Evolutionary conservation across 2,797 vertebrate genomes (phyloP), one percentile per base, ranked within the genome.

Genomic region (Gephyroberyx darwinii): DNA sequence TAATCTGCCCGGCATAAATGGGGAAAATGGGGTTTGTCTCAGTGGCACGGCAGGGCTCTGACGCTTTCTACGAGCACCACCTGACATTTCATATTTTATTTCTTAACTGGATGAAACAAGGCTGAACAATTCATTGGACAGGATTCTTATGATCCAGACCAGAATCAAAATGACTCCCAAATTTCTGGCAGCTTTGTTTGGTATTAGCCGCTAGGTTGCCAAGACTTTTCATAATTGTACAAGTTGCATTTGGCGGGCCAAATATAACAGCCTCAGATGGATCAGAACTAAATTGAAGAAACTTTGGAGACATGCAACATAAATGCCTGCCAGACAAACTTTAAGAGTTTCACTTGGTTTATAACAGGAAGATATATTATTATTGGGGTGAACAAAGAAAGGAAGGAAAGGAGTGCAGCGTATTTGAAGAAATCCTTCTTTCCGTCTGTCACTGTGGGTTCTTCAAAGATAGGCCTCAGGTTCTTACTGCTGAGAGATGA

Each of bases 1-100:
- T 87, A 79, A 65, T 86, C 84, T 58, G 61, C n/a, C n/a, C n/a
- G 81, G 62, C 71, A 58, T 76, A 86, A 85, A 79, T 63, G 8
- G 64, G 26, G 62, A 65, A 63, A 73, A 10, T 74, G 56, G 56
- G 55, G 41, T 77, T 75, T 74, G 67, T 14, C 14, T 83, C 75
- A 63, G n/a, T 51, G 48, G 33, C 37, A 37, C 26, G 19, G 60
- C 33, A 51, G 39, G 31, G 39, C 35, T 71, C 58, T 58, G 4
- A 48, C 22, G 54, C 20, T 68, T 69, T 84, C 45, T 39, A 37
- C 52, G 33, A 51, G 54, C 59, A 63, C 51, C 43, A 51, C 57
- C 16, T 64, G 7, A 71, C 47, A 8, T 17, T 22, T 35, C 14
- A 51, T 65, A 50, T 64, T 48, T 54, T 43, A 51, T 37, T 68